phyloP scores from a whole-genome alignment of 2,888 invertebrate genomes.

The Lycocerus yunnanus region DNA sequence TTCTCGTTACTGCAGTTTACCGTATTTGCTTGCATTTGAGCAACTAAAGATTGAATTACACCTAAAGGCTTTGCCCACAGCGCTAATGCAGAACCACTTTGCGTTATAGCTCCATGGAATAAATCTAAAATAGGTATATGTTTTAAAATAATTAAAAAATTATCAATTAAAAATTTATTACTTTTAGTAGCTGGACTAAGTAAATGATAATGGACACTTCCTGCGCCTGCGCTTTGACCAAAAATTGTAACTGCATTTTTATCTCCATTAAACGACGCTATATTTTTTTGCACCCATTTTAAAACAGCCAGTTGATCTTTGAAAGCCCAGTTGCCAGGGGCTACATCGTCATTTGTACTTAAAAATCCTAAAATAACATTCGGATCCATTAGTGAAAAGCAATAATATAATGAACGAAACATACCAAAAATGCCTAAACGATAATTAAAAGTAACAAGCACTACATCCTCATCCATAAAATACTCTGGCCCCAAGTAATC shows the following conservation, averaged over 20 bases:
- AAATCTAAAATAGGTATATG: slow-evolving; percentile 42
- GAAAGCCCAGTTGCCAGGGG: slow-evolving; percentile 58
- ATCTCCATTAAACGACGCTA: slow-evolving; percentile 56
- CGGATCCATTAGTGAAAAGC: background rate
- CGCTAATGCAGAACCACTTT: slow-evolving; percentile 58
- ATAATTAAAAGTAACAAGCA: slow-evolving; percentile 58
- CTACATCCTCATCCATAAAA: slow-evolving; percentile 58
- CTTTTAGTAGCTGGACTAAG: slow-evolving; percentile 55
- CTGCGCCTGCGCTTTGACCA: slow-evolving; percentile 59
- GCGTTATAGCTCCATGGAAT: slow-evolving; percentile 56
- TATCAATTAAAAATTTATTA: slow-evolving; percentile 15
- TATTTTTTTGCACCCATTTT: slow-evolving; percentile 57
- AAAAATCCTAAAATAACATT: slow-evolving; percentile 51
- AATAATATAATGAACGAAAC: background rate
- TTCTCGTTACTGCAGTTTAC: slow-evolving; percentile 50
- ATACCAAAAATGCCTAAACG: slow-evolving; percentile 51
- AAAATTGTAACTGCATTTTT: slow-evolving; percentile 55
- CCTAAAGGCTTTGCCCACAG: slow-evolving; percentile 49
- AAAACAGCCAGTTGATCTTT: slow-evolving; percentile 59
- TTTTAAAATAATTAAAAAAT: background rate
- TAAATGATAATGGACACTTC: slow-evolving; percentile 57
- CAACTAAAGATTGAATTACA: slow-evolving; percentile 41
- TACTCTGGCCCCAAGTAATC: slow-evolving; percentile 57
- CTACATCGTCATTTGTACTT: slow-evolving; percentile 55
- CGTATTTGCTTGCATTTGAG: slow-evolving; percentile 52